Evolutionary conservation across 2,113 vertebrate species (phyloP).

Genomic region (Chrysemys picta): DNA sequence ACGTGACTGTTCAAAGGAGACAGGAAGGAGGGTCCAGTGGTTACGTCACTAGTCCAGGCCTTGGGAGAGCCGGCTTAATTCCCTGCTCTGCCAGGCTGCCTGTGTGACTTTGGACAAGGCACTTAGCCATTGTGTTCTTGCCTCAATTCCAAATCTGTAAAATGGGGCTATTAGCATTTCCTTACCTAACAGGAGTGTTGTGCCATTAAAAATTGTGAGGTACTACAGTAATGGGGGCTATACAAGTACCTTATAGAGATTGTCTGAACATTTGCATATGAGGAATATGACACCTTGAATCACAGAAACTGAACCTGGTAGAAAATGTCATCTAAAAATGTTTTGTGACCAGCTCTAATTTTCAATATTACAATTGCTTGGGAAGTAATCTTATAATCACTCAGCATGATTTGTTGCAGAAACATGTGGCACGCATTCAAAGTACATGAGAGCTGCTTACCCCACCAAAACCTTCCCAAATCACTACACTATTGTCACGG

Average conservation of each 20-base stretch:
- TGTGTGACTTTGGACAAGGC: background rate
- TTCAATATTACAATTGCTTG: background rate
- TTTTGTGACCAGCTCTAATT: background rate
- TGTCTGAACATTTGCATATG: background rate
- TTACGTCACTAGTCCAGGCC: background rate
- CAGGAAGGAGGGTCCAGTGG: background rate
- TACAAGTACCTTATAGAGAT: background rate
- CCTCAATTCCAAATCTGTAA: background rate
- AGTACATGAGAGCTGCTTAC: slow-evolving; percentile 90
- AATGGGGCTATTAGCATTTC: background rate
- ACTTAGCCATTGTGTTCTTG: background rate
- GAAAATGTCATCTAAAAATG: background rate
- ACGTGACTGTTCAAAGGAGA: background rate
- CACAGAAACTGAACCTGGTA: background rate
- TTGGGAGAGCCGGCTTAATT: background rate
- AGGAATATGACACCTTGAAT: background rate
- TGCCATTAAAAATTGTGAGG: background rate
- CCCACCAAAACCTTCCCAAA: slow-evolving; percentile 98
- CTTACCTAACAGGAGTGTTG: background rate
- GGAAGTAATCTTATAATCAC: slow-evolving; percentile 19
- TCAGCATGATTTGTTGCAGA: slow-evolving; percentile 80
- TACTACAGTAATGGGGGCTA: background rate
- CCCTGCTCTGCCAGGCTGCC: background rate
- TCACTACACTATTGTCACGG: slow-evolving; percentile 96
- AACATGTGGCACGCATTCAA: slow-evolving; percentile 85